Base-by-base conservation (phyloP, 2,888 invertebrate genomes). In the Electrophaes corylata region DNA sequence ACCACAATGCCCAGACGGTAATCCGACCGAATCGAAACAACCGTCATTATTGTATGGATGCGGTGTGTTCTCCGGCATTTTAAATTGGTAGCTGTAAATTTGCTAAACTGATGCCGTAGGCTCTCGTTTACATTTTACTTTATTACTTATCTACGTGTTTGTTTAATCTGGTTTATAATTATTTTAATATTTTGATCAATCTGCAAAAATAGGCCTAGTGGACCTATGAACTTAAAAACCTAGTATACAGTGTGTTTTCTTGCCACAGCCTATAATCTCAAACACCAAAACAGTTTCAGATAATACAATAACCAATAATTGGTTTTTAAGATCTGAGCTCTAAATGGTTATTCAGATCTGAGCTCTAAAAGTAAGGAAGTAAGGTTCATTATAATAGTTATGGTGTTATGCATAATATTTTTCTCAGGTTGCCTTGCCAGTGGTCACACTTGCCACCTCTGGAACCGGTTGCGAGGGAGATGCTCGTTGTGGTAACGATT, bases 401-500 rank as follows among this genome's bases (percentile, higher is more conserved):
- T n/a, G n/a, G n/a, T n/a, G n/a, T n/a, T n/a, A 50, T 64, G 61
- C 29, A 18, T n/a, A 31, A 16, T 35, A 20, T 55, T 55, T 58
- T 64, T 62, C 66, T 61, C 64, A 61, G 64, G 44, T 44, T 44
- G 44, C 18, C 41, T n/a, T n/a, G n/a, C n/a, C n/a, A n/a, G n/a
- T n/a, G n/a, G n/a, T n/a, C n/a, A n/a, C n/a, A 41, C 60, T 64
- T 66, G 63, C 57, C 60, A 65, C 60, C 65, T 66, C 60, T 59
- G 52, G 48, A 83, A 86, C 85, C 82, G 84, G 86, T 86, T 79
- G 47, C 51, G 53, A 70, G 61, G 63, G 69, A 72, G 79, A 80
- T 76, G 80, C 83, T 84, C 68, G 85, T 86, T 86, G 83, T 71
- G 78, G 73, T 81, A 81, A 78, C 78, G 82, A 85, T 86, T 84